Base-by-base conservation (phyloP, 1,140 invertebrate genomes). In the Pogonus chalceus region DNA sequence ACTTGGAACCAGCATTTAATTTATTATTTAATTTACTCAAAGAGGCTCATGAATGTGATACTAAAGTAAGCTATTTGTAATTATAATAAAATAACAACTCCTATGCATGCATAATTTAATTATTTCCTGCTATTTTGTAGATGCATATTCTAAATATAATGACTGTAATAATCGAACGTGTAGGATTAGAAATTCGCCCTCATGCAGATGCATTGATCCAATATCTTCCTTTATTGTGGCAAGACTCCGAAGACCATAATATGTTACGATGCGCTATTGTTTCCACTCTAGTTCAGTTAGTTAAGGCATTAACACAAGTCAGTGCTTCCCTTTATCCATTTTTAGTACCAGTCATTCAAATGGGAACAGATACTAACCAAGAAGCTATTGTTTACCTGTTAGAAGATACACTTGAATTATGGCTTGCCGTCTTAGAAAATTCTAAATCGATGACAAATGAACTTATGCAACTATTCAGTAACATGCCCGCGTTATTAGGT, bases 221-320 rank as follows among this genome's bases (percentile, higher is more conserved):
- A 49, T 96, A 92, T 71, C 73, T 98, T 57, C 90, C 92, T 2
- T 67, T 83, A 56, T 69, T 96, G 50, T 96, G 93, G 93, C 76
- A 85, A 43, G 87, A 92, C 69, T 89, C 90, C 7, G 82, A 83
- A 35, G 80, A 87, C 51, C 90, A 95, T 65, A 87, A 92, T 68
- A 91, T 96, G 87, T 72, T 97, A 52, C 76, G 91, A 23, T 94
- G 91, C 71, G 88, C 92, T 46, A 92, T 96, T 59, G 82, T 97
- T 9, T 85, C 90, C 2, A 88, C 90, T 14, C 76, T 93, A 18
- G 84, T 87, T 55, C 82, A 90, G 68, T 74, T 93, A 50, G 71
- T 73, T n/a, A 78, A 85, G 77, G 83, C 77, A 60, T 74, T 82
- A 57, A 81, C 75, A 46, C 76, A 69, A 52, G 77, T 79, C n/a